Percentiles rank a stretch among this genome's conserved stretches.
phyloP scores from a whole-genome alignment of 1,140 invertebrate genomes.

The Archivesica marissinica region DNA sequence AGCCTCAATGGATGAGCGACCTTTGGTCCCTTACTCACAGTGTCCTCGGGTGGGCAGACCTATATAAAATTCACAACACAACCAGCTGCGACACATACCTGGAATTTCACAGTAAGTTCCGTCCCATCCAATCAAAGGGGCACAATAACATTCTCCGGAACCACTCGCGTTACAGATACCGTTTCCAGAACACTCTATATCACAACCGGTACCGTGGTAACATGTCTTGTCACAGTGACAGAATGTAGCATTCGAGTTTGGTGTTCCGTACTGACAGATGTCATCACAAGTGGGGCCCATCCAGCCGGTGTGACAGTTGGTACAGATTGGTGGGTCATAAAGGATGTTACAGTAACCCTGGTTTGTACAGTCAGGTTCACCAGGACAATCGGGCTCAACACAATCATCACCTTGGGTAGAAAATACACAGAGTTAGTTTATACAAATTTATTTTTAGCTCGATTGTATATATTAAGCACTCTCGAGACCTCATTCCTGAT shows the following conservation, averaged over 20 bases:
- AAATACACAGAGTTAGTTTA: no score
- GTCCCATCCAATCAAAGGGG: constrained; percentile 73
- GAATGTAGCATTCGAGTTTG: constrained; percentile 60
- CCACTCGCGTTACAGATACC: constrained; percentile 67
- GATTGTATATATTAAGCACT: no score
- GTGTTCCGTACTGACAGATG: constrained; percentile 70
- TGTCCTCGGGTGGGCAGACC: no score
- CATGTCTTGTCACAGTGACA: constrained; percentile 76
- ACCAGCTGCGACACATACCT: no score
- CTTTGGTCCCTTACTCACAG: no score
- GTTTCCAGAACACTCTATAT: constrained; percentile 76
- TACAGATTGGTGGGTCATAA: constrained; percentile 73
- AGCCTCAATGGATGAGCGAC: no score
- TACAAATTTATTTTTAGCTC: no score
- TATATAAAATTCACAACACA: no score
- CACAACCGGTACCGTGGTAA: constrained; percentile 75
- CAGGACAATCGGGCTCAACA: constrained; percentile 72
- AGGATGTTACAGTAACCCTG: constrained; percentile 70
- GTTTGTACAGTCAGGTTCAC: constrained; percentile 72
- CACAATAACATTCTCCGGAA: constrained; percentile 71
- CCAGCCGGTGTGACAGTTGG: constrained; percentile 71
- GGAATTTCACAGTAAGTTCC: constrained; percentile 73
- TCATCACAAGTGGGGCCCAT: constrained; percentile 74
- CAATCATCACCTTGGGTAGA: constrained; percentile 68
- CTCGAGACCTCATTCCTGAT: no score